Evolutionary conservation across 2,797 vertebrate species (phyloP).

Genomic region (Aplochiton taeniatus): DNA sequence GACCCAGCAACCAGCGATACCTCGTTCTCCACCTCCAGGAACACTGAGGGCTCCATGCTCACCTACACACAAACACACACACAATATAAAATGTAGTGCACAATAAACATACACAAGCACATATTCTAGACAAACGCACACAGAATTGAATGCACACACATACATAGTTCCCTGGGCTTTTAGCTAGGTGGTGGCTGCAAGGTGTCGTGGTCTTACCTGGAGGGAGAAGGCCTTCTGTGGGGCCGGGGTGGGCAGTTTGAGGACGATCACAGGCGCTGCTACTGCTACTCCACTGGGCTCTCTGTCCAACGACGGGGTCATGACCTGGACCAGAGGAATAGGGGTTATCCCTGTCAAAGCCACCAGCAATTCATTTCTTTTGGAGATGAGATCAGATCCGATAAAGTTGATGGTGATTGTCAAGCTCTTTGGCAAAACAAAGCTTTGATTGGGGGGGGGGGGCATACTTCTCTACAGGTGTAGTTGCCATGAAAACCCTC

Average conservation of each 20-base stretch:
- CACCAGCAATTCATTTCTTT: too few species aligned
- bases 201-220: slow-evolving; percentile 77
- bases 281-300: slow-evolving; percentile 75
- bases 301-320: slow-evolving; percentile 71
- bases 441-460: too few species aligned
- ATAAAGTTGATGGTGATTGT: too few species aligned
- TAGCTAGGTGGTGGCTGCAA: neutral
- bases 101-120: neutral
- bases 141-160: neutral
- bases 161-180: neutral
- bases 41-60: slow-evolving; percentile 89
- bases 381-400: too few species aligned
- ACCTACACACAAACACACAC: slow-evolving; percentile 68
- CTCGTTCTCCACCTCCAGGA: slow-evolving; percentile 96
- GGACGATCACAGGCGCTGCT: slow-evolving; percentile 72
- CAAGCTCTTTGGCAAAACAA: too few species aligned
- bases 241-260: slow-evolving; percentile 87
- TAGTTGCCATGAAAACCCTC: too few species aligned
- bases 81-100: neutral
- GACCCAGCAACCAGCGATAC: slow-evolving; percentile 83
- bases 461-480: too few species aligned
- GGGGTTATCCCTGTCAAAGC: too few species aligned
- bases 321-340: neutral
- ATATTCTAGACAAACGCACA: neutral
- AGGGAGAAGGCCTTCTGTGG: slow-evolving; percentile 88